Evolutionary conservation across 2,113 vertebrate species (phyloP).

Genomic region (Semnopithecus entellus): DNA sequence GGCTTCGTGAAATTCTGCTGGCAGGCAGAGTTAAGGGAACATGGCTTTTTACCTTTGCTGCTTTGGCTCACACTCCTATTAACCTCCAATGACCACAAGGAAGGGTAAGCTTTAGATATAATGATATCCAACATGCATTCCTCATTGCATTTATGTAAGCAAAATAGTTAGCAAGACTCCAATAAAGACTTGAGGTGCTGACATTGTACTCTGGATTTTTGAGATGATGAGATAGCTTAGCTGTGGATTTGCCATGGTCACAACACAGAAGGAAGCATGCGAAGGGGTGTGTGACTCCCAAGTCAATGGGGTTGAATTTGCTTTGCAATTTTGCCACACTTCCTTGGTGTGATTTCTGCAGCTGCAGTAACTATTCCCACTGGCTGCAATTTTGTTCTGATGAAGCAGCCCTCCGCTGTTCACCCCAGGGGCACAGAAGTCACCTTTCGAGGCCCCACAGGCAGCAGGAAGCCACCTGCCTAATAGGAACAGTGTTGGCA

Average conservation of each 20-base stretch:
- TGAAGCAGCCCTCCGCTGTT: not conserved
- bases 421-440: not conserved
- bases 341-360: not conserved
- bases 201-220: not conserved
- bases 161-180: not conserved
- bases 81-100: fast-evolving
- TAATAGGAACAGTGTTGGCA: not conserved
- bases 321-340: not conserved
- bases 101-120: not conserved
- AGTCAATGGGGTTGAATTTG: not conserved
- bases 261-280: not conserved
- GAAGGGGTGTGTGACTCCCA: not conserved
- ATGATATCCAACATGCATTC: fast-evolving
- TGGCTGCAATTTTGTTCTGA: not conserved
- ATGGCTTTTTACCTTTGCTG: not conserved
- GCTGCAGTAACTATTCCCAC: not conserved
- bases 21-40: not conserved
- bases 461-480: not conserved
- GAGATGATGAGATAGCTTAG: not conserved
- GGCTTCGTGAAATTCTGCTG: not conserved
- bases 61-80: not conserved
- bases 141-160: too few relatives aligned
- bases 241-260: too few relatives aligned
- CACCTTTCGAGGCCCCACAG: not conserved
- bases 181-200: fast-evolving